Evolutionary conservation across 2,888 invertebrate species (phyloP).

Genomic region (Ophioninae sp.): DNA sequence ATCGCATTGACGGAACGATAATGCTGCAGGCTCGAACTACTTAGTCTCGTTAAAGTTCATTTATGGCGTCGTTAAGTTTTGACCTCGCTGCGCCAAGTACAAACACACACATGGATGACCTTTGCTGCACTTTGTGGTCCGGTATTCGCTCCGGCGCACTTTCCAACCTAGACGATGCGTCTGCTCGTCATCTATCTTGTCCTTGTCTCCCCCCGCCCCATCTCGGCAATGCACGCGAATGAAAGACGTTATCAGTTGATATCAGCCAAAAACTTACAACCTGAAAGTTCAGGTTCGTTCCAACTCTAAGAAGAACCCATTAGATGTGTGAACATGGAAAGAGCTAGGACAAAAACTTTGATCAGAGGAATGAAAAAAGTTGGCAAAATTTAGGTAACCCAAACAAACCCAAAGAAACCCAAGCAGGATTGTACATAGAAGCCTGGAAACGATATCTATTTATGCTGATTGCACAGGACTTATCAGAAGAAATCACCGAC

Average conservation of each 20-base stretch:
- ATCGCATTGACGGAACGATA: constrained; percentile 27
- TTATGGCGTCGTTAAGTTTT: neutral
- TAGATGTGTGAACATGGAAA: neutral
- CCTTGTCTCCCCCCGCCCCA: neutral
- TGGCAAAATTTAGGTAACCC: too few relatives aligned
- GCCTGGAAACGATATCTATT: constrained; percentile 33
- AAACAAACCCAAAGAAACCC: neutral
- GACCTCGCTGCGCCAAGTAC: neutral
- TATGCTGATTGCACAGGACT: constrained; percentile 71
- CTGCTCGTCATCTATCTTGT: neutral
- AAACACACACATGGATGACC: neutral
- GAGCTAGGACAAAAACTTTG: neutral
- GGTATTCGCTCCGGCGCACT: neutral
- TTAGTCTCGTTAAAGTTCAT: neutral
- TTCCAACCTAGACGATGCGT: neutral
- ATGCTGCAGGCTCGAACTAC: constrained; percentile 6
- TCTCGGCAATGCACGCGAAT: neutral
- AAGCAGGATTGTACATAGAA: too few relatives aligned
- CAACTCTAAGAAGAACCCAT: neutral
- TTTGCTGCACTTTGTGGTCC: constrained; percentile 1
- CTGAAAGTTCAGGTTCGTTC: neutral
- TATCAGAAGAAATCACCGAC: constrained; percentile 81
- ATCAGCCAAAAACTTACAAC: neutral
- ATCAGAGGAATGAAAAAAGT: neutral
- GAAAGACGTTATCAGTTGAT: neutral